phyloP scores from a whole-genome alignment of 2,888 invertebrate genomes.

The Strigamia transsilvanica region DNA sequence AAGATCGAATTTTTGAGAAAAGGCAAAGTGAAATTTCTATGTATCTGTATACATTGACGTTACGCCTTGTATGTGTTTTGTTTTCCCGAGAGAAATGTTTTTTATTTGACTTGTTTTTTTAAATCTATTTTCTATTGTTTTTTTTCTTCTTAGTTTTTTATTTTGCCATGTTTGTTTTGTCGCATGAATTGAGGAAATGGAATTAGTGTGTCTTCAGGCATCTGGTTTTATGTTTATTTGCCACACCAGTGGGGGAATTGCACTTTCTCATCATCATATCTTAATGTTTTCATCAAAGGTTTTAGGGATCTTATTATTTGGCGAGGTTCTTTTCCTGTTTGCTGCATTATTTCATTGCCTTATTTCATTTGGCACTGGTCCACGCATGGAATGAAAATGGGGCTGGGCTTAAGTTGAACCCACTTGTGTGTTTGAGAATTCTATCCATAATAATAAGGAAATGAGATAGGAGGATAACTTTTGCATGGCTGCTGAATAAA shows the following conservation, averaged over 20 bases:
- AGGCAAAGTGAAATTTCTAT: slow-evolving; percentile 34
- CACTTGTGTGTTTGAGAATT: slow-evolving; percentile 28
- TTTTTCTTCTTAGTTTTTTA: neutral
- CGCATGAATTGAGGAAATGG: slow-evolving; percentile 45
- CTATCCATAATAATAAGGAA: slow-evolving; percentile 49
- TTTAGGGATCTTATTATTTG: slow-evolving; percentile 42
- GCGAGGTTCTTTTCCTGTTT: slow-evolving; percentile 24
- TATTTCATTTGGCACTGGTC: slow-evolving; percentile 43
- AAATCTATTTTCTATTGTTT: neutral
- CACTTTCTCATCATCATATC: slow-evolving; percentile 26
- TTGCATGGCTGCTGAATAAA: slow-evolving; percentile 45
- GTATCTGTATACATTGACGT: neutral
- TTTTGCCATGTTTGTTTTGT: slow-evolving; percentile 28
- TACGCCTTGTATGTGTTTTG: neutral
- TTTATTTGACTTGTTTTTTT: neutral
- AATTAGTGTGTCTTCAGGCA: slow-evolving; percentile 38
- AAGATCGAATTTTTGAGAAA: slow-evolving; percentile 21
- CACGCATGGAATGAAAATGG: slow-evolving; percentile 42
- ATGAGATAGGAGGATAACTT: slow-evolving; percentile 45
- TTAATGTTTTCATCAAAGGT: slow-evolving; percentile 48
- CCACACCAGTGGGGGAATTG: slow-evolving; percentile 40
- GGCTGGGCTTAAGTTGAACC: slow-evolving; percentile 36
- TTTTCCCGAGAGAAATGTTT: neutral
- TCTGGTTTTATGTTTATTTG: slow-evolving; percentile 47
- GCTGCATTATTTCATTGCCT: slow-evolving; percentile 40